Evolutionary conservation across 2,888 invertebrate genomes (phyloP).

Genomic region (Pelosia muscerda): DNA sequence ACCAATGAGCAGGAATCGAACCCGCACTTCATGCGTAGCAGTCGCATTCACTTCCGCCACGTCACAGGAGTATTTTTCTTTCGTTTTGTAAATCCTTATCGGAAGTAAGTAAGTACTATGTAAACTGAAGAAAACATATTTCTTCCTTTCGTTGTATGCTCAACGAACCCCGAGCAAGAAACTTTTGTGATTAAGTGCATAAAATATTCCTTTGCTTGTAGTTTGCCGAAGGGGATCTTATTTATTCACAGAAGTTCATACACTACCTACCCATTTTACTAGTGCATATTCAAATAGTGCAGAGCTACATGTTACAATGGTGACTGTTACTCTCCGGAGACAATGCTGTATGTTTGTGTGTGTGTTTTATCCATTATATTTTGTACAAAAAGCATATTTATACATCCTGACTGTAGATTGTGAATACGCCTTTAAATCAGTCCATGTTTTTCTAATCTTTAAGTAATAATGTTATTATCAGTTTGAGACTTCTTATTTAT

Average conservation of each 20-base stretch:
- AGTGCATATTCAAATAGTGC: neutral
- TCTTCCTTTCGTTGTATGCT: neutral
- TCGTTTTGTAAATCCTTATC: neutral
- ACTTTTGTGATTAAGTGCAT: neutral
- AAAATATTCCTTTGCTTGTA: neutral
- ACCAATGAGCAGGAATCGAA: too few relatives aligned
- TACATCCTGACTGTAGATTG: too few relatives aligned
- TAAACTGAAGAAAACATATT: neutral
- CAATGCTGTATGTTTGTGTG: neutral
- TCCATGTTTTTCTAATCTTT: too few relatives aligned
- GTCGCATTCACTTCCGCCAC: too few relatives aligned
- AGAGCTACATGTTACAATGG: neutral
- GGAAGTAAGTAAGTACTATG: neutral
- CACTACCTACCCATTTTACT: neutral
- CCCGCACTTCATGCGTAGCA: too few relatives aligned
- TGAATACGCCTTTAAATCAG: too few relatives aligned
- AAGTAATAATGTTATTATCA: neutral
- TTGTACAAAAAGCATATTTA: too few relatives aligned
- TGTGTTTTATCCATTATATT: too few relatives aligned
- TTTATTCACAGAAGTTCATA: neutral
- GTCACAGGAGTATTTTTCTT: neutral
- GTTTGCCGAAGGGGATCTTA: neutral
- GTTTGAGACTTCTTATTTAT: too few relatives aligned
- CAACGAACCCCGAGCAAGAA: neutral
- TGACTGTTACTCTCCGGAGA: neutral